Evolutionary conservation across 2,797 vertebrate genomes (phyloP).

Genomic region (Cottoperca gobio): DNA sequence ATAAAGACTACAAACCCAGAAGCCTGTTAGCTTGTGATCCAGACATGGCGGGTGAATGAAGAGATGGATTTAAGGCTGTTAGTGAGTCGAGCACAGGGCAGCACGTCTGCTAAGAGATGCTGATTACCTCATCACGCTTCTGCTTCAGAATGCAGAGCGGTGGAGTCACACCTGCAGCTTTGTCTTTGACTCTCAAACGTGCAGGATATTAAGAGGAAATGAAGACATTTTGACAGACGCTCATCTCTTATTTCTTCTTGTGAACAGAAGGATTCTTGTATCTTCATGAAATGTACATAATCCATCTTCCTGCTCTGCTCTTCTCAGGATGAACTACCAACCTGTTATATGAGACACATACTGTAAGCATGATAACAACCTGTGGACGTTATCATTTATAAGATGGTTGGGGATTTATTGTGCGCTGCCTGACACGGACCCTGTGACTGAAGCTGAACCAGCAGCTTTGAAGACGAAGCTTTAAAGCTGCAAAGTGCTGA

Average conservation of each 20-base stretch:
- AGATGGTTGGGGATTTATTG: not conserved
- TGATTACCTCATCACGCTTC: conserved; percentile 6
- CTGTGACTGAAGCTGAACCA: not conserved
- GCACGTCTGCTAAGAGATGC: not conserved
- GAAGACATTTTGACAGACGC: not conserved
- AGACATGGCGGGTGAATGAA: not conserved
- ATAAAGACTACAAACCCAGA: conserved; percentile 9
- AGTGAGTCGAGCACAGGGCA: conserved; percentile 25
- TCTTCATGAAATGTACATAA: not conserved
- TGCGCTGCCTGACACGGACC: no score
- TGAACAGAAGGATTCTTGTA: not conserved
- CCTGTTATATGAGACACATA: not conserved
- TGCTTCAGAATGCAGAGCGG: no score
- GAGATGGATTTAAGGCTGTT: conserved; percentile 11
- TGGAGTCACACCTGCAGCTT: no score
- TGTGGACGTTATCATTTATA: not conserved
- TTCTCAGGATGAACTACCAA: not conserved
- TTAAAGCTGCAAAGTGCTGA: not conserved
- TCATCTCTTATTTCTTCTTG: not conserved
- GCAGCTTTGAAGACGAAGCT: not conserved
- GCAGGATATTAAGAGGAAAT: not conserved
- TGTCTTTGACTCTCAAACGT: no score
- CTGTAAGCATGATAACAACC: not conserved
- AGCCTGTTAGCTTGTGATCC: conserved; percentile 23
- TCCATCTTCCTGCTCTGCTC: not conserved